Conservation (phyloP, 2,888 invertebrate species). For the Perdita meconis region DNA sequence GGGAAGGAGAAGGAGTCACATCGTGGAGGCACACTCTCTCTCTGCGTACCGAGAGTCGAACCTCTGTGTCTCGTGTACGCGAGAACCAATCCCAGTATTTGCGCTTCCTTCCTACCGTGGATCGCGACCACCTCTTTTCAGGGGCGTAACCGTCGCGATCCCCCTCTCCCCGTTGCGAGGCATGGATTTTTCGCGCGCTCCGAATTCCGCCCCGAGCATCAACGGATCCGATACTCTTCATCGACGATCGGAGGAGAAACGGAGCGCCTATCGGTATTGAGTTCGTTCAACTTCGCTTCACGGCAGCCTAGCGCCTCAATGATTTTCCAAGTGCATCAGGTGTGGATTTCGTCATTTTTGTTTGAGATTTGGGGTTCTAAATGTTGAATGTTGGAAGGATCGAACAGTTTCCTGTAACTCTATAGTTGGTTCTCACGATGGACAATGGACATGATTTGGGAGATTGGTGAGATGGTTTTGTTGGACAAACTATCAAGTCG, state of each 20-base stretch:
- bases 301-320: too few relatives aligned
- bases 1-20: conserved; percentile 72
- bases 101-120: conserved; percentile 81
- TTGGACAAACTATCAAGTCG: too few relatives aligned
- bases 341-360: too few relatives aligned
- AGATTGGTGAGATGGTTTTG: too few relatives aligned
- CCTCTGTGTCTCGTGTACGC: conserved; percentile 77
- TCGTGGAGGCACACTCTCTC: conserved; percentile 75
- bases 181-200: conserved; percentile 76
- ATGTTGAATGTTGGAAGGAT: too few relatives aligned
- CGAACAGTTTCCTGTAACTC: too few relatives aligned
- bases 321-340: not conserved
- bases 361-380: too few relatives aligned
- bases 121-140: conserved; percentile 82
- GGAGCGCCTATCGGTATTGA: conserved; percentile 30
- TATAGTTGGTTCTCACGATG: too few relatives aligned
- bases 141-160: conserved; percentile 80
- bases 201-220: conserved; percentile 70
- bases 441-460: too few relatives aligned
- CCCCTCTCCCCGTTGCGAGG: conserved; percentile 66
- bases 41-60: conserved; percentile 75
- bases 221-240: conserved; percentile 50
- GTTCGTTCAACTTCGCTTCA: conserved; percentile 55
- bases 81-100: conserved; percentile 82
- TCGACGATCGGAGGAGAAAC: conserved; percentile 61